Conservation (phyloP, 2,797 vertebrate genomes). For the Eulemur albifrons region DNA sequence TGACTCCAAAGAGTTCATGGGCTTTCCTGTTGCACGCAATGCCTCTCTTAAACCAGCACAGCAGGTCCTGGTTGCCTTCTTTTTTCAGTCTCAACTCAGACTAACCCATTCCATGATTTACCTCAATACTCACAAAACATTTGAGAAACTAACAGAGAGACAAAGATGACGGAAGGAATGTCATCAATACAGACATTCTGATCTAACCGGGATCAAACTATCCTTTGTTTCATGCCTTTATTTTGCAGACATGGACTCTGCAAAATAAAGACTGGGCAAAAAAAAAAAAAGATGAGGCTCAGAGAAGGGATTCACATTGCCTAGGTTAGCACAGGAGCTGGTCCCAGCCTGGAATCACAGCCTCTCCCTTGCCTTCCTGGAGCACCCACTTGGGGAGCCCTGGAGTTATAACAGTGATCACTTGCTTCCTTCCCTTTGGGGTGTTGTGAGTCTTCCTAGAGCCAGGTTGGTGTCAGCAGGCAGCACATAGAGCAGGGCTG, state of each 20-base stretch:
- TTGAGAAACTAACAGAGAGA: not conserved
- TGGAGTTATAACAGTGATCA: rapidly evolving
- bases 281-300: not conserved
- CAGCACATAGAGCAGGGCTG: rapidly evolving
- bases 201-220: rapidly evolving
- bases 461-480: rapidly evolving
- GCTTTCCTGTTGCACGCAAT: rapidly evolving
- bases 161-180: not conserved
- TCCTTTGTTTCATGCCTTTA: not conserved
- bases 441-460: rapidly evolving
- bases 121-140: not conserved
- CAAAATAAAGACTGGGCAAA: too few relatives aligned
- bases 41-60: not conserved
- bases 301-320: too few relatives aligned
- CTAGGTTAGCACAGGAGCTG: not conserved
- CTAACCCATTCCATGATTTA: too few relatives aligned
- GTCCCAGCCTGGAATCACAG: too few relatives aligned
- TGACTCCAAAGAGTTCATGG: rapidly evolving
- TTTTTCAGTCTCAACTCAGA: not conserved
- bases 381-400: rapidly evolving
- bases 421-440: too few relatives aligned
- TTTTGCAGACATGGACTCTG: rapidly evolving
- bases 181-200: rapidly evolving
- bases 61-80: not conserved
- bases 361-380: rapidly evolving